Evolutionary conservation across 2,888 invertebrate genomes (phyloP).

Genomic region (Anorthoa munda): DNA sequence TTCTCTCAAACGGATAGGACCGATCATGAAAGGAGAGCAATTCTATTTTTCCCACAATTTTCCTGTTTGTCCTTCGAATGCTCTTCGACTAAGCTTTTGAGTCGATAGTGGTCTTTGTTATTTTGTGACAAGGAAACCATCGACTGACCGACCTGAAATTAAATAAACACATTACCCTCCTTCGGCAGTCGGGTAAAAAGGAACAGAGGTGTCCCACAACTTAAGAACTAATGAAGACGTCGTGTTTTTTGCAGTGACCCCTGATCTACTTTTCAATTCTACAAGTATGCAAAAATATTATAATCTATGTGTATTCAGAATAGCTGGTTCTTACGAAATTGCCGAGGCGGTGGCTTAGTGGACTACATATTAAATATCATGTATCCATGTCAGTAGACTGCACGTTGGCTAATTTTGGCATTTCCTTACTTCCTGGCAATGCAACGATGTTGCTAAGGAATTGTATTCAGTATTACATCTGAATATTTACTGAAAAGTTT

Average conservation of each 20-base stretch:
- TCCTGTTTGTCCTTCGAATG: slow-evolving; percentile 40
- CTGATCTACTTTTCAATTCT: not conserved
- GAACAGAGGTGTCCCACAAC: not conserved
- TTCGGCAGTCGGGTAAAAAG: no score
- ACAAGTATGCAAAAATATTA: not conserved
- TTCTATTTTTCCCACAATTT: slow-evolving; percentile 44
- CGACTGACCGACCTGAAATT: no score
- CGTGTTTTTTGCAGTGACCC: not conserved
- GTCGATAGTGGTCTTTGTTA: slow-evolving; percentile 19
- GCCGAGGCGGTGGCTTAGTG: not conserved
- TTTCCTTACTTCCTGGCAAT: slow-evolving; percentile 10
- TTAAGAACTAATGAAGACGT: not conserved
- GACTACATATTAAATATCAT: slow-evolving; percentile 24
- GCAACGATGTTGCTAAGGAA: slow-evolving; percentile 3
- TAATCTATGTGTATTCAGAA: not conserved
- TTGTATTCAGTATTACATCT: not conserved
- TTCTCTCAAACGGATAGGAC: slow-evolving; percentile 29
- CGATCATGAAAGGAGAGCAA: slow-evolving; percentile 36
- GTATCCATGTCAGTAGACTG: slow-evolving; percentile 22
- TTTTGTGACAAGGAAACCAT: slow-evolving; percentile 21
- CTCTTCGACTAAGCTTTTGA: slow-evolving; percentile 29
- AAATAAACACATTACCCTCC: no score
- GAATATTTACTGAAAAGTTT: not conserved
- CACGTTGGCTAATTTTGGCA: slow-evolving; percentile 7
- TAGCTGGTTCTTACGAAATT: slow-evolving; percentile 9